Evolutionary conservation across 2,888 invertebrate genomes (phyloP).

Genomic region (Tipula unca): DNA sequence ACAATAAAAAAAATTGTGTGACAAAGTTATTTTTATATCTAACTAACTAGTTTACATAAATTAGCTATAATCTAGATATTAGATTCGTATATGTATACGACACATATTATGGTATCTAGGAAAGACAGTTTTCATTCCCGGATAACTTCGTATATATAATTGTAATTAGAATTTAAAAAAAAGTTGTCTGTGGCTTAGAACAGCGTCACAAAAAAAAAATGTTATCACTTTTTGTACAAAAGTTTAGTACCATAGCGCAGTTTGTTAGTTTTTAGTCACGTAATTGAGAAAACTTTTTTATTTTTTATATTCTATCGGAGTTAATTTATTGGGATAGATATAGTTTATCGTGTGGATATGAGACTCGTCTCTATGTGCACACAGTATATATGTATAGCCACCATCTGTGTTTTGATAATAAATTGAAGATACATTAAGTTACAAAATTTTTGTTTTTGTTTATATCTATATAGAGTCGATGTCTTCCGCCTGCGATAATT

Average conservation of each 20-base stretch:
- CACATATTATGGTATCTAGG: no score
- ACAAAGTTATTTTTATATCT: background rate
- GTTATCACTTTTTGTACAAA: background rate
- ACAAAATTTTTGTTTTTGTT: background rate
- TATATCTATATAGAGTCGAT: background rate
- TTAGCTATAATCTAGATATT: background rate
- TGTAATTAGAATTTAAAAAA: background rate
- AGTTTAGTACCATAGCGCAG: background rate
- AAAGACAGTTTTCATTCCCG: background rate
- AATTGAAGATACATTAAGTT: background rate
- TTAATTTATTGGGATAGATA: background rate
- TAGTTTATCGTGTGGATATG: background rate
- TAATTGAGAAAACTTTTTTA: background rate
- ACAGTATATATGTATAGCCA: background rate
- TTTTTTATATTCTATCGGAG: background rate
- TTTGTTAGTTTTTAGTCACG: background rate
- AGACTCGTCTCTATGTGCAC: background rate
- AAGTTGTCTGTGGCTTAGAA: background rate
- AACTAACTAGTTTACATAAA: background rate
- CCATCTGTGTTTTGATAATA: background rate
- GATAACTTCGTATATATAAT: background rate
- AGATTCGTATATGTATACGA: no score
- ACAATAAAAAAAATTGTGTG: no score
- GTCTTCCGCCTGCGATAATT: background rate
- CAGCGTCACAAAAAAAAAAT: background rate